phyloP scores from a whole-genome alignment of 2,113 vertebrate genomes.

The Mormyrus iriodes region DNA sequence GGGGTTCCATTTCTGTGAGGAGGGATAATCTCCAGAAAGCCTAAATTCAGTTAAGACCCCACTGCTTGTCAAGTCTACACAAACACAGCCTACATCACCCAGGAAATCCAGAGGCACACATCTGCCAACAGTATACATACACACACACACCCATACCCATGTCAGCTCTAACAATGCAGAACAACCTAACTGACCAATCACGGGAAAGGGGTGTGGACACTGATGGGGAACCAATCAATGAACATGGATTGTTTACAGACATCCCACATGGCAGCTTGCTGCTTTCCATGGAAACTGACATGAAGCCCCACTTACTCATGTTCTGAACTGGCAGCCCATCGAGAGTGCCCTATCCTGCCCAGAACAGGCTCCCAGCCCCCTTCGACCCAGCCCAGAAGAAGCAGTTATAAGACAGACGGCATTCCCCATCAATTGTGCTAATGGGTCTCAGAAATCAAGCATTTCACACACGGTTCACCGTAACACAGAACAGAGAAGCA shows the following conservation, averaged over 20 bases:
- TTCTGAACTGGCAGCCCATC: not conserved
- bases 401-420: not conserved
- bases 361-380: not conserved
- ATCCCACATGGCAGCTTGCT: not conserved
- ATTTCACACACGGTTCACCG: not conserved
- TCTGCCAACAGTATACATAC: not conserved
- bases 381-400: not conserved
- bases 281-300: not conserved
- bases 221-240: not conserved
- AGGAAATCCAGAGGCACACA: not conserved
- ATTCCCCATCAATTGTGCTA: not conserved
- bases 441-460: not conserved
- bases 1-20: not conserved
- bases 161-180: not conserved
- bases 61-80: not conserved
- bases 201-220: not conserved
- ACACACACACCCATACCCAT: not conserved
- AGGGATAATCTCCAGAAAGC: slow-evolving; percentile 18
- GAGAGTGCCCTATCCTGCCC: not conserved
- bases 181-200: not conserved
- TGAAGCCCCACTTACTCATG: not conserved
- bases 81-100: not conserved
- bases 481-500: not conserved
- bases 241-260: not conserved
- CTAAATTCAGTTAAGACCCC: not conserved